These are phyloP conservation scores for Gadopsis marmoratus DNA, from an alignment of 2,797 vertebrate species.

Conservation along the genomic window DNA sequence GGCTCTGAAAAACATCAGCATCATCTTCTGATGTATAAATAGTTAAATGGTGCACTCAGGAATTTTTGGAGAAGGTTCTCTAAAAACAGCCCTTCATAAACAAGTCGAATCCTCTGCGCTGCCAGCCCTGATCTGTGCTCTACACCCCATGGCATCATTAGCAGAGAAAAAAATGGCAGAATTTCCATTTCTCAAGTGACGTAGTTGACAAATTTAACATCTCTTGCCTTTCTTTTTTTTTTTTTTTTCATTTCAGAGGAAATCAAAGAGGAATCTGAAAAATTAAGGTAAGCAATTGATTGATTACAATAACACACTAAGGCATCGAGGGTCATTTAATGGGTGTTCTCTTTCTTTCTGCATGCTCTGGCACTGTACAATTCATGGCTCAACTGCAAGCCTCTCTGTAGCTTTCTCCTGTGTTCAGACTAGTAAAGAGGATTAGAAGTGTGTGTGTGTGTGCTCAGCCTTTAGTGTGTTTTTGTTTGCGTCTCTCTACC, in stretches of 20 bases:
- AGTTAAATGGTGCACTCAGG: slow-evolving; percentile 2
- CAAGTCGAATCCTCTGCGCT: slow-evolving; percentile 15
- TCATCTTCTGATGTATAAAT: slow-evolving; percentile 7
- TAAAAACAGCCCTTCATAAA: slow-evolving; percentile 18
- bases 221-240: slow-evolving; percentile 35
- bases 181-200: slow-evolving; percentile 35
- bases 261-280: slow-evolving; percentile 85
- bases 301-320: slow-evolving; percentile 22
- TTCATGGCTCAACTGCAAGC: slow-evolving; percentile 34
- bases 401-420: slow-evolving; percentile 46
- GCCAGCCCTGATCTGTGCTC: slow-evolving; percentile 11
- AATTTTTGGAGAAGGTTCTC: neutral
- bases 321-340: slow-evolving; percentile 22
- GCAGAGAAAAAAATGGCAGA: slow-evolving; percentile 38
- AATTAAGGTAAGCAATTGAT: slow-evolving; percentile 80
- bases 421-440: slow-evolving; percentile 46
- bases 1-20: slow-evolving; percentile 16
- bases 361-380: slow-evolving; percentile 40
- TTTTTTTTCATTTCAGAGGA: slow-evolving; percentile 76
- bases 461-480: slow-evolving; percentile 47
- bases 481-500: slow-evolving; percentile 55
- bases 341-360: slow-evolving; percentile 25
- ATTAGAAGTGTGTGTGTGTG: slow-evolving; percentile 46
- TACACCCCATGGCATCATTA: slow-evolving; percentile 57
- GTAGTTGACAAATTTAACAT: slow-evolving; percentile 39